Percentiles rank a stretch among this genome's conserved stretches.
These are phyloP conservation scores for Mormyrops attenuatus DNA, from an alignment of 2,797 vertebrate species.

Conservation along the genomic window DNA sequence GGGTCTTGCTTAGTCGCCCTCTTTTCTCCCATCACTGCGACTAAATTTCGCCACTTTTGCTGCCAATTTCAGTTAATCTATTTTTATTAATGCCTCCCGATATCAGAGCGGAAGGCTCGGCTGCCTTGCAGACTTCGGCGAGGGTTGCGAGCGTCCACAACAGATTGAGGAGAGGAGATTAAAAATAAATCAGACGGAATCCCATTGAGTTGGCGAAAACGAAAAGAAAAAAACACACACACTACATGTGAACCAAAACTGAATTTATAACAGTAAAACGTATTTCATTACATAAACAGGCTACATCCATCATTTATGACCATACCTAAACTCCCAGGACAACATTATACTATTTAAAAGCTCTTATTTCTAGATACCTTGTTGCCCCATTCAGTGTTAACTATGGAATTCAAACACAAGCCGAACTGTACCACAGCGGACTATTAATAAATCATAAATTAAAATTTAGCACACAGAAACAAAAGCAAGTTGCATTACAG, in stretches of 20 bases:
- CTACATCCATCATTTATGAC: background rate
- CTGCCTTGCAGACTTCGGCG: slow-evolving; percentile 18
- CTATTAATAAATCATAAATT: slow-evolving; percentile 29
- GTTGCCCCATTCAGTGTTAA: background rate
- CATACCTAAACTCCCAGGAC: background rate
- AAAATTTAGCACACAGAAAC: slow-evolving; percentile 32
- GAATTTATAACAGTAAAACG: background rate
- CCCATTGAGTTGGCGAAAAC: slow-evolving; percentile 10
- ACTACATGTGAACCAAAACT: background rate
- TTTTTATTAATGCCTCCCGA: slow-evolving; percentile 36
- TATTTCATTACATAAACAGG: background rate
- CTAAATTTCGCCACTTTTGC: background rate
- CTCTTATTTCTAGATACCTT: background rate
- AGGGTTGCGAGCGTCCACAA: slow-evolving; percentile 17
- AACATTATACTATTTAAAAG: background rate
- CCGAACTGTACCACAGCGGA: slow-evolving; percentile 35
- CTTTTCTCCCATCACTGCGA: background rate
- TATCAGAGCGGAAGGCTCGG: slow-evolving; percentile 23
- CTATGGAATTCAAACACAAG: slow-evolving; percentile 29
- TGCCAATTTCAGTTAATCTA: slow-evolving; percentile 33
- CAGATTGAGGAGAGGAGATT: slow-evolving; percentile 12
- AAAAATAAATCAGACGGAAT: slow-evolving; percentile 23
- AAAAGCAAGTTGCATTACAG: slow-evolving; percentile 28
- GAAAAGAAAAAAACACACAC: background rate
- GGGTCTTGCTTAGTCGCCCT: background rate